Conservation (phyloP, 2,113 vertebrate genomes). For the Pteropus alecto region DNA sequence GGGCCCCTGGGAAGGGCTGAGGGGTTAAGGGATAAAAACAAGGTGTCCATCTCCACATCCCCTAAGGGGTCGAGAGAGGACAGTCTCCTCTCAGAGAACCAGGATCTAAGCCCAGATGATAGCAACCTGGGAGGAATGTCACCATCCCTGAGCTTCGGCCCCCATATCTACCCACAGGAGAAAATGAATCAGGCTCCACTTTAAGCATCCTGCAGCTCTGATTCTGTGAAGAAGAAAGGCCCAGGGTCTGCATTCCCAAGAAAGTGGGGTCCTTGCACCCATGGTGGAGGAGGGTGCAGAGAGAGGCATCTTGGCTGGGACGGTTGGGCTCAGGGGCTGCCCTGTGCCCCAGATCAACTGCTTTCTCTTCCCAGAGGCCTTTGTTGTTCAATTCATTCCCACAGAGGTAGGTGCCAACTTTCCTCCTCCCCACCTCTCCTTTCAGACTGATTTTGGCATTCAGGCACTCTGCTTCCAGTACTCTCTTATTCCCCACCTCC, state of each 20-base stretch:
- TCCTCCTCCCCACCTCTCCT: background rate
- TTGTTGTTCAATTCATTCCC: background rate
- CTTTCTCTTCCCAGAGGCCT: background rate
- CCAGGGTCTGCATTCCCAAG: background rate
- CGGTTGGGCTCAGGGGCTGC: background rate
- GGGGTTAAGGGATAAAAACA: background rate
- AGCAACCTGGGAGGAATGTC: background rate
- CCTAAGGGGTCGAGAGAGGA: background rate
- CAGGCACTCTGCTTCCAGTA: background rate
- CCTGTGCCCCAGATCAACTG: background rate
- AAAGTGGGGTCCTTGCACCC: background rate
- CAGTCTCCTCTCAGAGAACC: background rate
- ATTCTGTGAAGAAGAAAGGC: background rate
- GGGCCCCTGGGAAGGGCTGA: background rate
- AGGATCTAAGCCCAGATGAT: background rate
- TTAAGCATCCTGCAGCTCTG: background rate
- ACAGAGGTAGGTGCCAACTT: background rate
- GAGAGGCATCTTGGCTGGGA: background rate
- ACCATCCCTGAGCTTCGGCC: background rate
- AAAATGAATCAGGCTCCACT: background rate
- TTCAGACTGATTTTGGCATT: background rate
- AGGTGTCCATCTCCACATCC: background rate
- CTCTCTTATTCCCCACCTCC: background rate
- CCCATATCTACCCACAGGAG: background rate
- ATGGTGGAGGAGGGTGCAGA: background rate